Evolutionary conservation across 2,888 invertebrate genomes (phyloP).

Genomic region (Meiosimyza decipiens): DNA sequence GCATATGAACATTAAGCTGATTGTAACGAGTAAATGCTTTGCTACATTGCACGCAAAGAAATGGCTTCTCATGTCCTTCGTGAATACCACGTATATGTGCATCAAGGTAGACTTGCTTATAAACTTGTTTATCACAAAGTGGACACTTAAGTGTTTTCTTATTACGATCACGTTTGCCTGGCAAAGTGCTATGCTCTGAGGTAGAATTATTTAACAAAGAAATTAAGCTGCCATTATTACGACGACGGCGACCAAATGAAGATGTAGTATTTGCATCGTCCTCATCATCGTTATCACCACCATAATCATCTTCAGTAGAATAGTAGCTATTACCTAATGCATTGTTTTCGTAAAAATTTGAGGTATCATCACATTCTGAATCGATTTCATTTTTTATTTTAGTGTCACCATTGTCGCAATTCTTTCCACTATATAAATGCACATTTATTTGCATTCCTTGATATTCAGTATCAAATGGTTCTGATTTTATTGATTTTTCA

Average conservation of each 20-base stretch:
- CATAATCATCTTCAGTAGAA: constrained; percentile 39
- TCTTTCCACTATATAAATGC: constrained; percentile 28
- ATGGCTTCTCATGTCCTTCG: constrained; percentile 58
- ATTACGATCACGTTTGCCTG: constrained; percentile 47
- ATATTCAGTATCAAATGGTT: constrained; percentile 39
- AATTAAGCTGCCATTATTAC: not conserved
- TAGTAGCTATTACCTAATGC: constrained; percentile 21
- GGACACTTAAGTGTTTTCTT: constrained; percentile 43
- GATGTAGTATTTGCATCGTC: constrained; percentile 38
- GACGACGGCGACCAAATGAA: constrained; percentile 9
- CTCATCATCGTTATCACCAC: constrained; percentile 35
- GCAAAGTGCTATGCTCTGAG: not conserved
- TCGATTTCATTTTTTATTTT: constrained; percentile 36
- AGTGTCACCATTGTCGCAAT: constrained; percentile 2
- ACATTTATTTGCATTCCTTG: constrained; percentile 32
- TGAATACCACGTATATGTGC: constrained; percentile 60
- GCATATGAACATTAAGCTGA: constrained; percentile 54
- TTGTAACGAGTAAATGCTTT: constrained; percentile 57
- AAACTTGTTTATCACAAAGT: constrained; percentile 57
- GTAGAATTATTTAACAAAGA: not conserved
- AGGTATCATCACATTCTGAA: constrained; percentile 28
- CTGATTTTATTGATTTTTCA: constrained; percentile 43
- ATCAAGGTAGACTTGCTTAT: constrained; percentile 57
- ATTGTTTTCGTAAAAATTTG: constrained; percentile 33
- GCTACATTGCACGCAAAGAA: constrained; percentile 55